These are phyloP conservation scores for Laupala kohalensis DNA, from an alignment of 1,140 invertebrate genomes.

Conservation along the genomic window DNA sequence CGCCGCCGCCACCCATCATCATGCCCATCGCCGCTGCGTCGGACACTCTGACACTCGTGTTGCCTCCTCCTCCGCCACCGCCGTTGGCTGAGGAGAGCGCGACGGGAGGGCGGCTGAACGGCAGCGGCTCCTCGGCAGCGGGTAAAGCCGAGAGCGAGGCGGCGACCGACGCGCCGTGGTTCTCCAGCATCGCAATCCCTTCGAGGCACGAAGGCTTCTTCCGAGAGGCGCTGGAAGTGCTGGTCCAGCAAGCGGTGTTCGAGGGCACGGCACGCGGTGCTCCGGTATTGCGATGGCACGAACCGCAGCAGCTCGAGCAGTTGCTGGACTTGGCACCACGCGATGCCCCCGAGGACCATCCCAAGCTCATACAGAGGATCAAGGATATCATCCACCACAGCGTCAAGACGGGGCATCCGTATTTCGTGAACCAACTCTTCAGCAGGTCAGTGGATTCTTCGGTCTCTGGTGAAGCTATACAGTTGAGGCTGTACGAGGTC, in stretches of 20 bases:
- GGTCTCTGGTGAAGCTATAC: no score
- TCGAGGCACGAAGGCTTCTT: conserved; percentile 56
- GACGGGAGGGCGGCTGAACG: neutral
- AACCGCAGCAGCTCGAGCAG: conserved; percentile 47
- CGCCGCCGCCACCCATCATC: no score
- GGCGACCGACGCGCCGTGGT: neutral
- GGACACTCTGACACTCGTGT: neutral
- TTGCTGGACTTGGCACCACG: conserved; percentile 50
- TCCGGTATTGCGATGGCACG: conserved; percentile 61
- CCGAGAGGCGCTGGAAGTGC: conserved; percentile 48
- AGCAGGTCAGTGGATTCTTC: conserved; percentile 33
- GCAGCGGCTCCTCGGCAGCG: neutral
- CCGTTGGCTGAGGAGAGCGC: neutral
- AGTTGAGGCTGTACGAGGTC: no score
- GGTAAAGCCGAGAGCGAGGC: neutral
- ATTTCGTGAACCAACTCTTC: conserved; percentile 76
- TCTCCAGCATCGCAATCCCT: conserved; percentile 30
- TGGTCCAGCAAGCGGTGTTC: conserved; percentile 61
- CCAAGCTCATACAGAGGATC: conserved; percentile 48
- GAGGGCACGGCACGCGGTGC: conserved; percentile 50
- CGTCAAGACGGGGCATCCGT: conserved; percentile 76
- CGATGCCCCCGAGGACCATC: conserved; percentile 43
- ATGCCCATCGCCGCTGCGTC: neutral
- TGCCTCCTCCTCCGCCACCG: no score
- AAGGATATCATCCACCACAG: conserved; percentile 60